Base-by-base conservation (phyloP, 2,797 vertebrate species). In the Enteromius treurensis region DNA sequence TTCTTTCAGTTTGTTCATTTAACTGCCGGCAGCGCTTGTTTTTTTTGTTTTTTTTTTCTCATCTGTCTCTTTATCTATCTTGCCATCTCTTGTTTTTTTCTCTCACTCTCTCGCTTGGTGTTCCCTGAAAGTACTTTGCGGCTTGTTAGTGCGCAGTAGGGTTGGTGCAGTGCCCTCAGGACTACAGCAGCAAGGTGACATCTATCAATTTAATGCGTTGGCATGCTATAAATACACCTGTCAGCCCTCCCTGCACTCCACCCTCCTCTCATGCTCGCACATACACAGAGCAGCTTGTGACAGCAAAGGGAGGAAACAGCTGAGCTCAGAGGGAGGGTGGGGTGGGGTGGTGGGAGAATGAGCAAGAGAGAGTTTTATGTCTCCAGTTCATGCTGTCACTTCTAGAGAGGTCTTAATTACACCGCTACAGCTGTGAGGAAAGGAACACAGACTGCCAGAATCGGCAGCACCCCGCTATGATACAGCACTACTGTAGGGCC, bases 161-260 rank as follows among this genome's bases (percentile, higher is more conserved):
- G 88, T 89, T 87, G 90, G 88, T 91, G 89, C 88, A 86, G 82
- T 71, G 88, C 90, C 90, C 91, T 89, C 87, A 91, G 90, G 92
- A 92, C 89, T 29, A 87, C 42, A 90, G 92, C 90, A 91, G 84
- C 91, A 94, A 94, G 94, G 93, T 95, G 92, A 94, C 94, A 94
- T 94, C 93, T 92, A 94, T 95, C 93, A 95, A 94, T 95, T 87
- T 93, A 93, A 93, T 85, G 84, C 0, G 60, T 88, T 67, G 88
- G 87, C 69, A 81, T 23, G 86, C 94, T 94, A 93, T 95, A 94
- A 95, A 95, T 93, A 95, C 90, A 91, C 85, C 87, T 81, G 86
- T 82, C 88, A 87, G 90, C 88, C 90, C 90, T 92, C 92, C 90
- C 83, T 84, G 77, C 88, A 87, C 84, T 85, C 88, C 90, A 73